These are phyloP conservation scores for Popillia japonica DNA, from an alignment of 1,140 invertebrate species.

Conservation along the genomic window DNA sequence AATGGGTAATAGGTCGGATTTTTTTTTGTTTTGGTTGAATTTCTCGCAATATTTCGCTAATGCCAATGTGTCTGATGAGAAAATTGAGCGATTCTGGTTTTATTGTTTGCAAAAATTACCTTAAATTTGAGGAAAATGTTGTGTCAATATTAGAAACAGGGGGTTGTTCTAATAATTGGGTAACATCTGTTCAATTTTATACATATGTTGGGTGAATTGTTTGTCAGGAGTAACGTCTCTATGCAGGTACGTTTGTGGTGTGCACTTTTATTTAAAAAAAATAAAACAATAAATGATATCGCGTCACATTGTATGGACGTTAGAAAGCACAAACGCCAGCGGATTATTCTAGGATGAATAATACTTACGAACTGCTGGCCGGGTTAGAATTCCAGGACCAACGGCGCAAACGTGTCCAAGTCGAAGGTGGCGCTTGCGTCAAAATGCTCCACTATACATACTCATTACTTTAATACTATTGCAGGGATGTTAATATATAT, in stretches of 20 bases:
- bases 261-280: constrained; percentile 31
- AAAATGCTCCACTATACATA: constrained; percentile 20
- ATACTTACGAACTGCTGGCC: constrained; percentile 34
- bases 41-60: no score
- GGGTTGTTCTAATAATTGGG: background rate
- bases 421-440: constrained; percentile 30
- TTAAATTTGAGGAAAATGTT: constrained; percentile 11
- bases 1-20: no score
- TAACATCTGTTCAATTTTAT: constrained; percentile 13
- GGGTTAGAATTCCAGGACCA: constrained; percentile 26
- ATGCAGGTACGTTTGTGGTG: background rate
- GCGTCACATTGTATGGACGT: constrained; percentile 33
- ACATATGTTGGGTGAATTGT: background rate
- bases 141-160: constrained; percentile 25
- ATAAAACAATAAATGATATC: constrained; percentile 11
- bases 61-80: no score
- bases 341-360: constrained; percentile 17
- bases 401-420: constrained; percentile 33
- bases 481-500: constrained; percentile 37
- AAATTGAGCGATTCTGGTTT: background rate
- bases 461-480: constrained; percentile 37
- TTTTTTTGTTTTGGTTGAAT: background rate
- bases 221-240: background rate
- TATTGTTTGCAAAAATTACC: constrained; percentile 7
- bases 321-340: constrained; percentile 16